Base-by-base conservation (phyloP, 1,140 invertebrate genomes). In the Arion vulgaris region DNA sequence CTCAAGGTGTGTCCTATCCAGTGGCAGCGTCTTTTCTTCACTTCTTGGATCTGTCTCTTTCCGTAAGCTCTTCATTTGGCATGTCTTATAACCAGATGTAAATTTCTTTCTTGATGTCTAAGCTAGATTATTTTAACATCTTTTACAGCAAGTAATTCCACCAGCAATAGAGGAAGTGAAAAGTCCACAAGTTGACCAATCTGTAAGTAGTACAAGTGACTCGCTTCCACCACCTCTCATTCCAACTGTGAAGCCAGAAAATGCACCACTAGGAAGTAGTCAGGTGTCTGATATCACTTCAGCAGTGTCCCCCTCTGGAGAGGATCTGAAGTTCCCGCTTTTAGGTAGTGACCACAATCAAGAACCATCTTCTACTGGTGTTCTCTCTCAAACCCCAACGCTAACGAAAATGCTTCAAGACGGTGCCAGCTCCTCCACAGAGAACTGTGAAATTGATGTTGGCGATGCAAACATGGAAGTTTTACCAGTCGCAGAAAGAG, bases 141-240 rank as follows among this genome's bases (percentile, higher is more conserved):
- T 38, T 53, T 17, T 53, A 53, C 74, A 76, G 74, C 36, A 36
- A 15, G n/a, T 15, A 76, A 32, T 38, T 49, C 28, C 17, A 1
- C 74, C 74, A 41, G 74, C 38, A 38, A 78, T 78, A n/a, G 1
- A 71, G 38, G 78, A 69, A 11, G 80, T 73, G 45, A 81, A 81
- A 38, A 81, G 80, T 28, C 80, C 80, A 34, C 80, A 72, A 74
- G 80, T 81, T 11, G 80, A 81, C 38, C 80, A 81, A 28, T 81
- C 80, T 36, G 80, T 81, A 19, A 81, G 80, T 71, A 81, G 80
- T 28, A 81, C 80, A 72, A 81, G 80, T 39, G 80, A 81, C 39
- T 34, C 80, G 23, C 41, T 81, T 36, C 80, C 80, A 39, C 38
- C 80, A 17, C 26, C 51, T 5, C 71, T 45, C 38, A 73, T 41